Percentiles rank a stretch among this genome's conserved stretches.
These are phyloP conservation scores for Nudaria mundana DNA, from an alignment of 2,888 invertebrate species.

Conservation along the genomic window DNA sequence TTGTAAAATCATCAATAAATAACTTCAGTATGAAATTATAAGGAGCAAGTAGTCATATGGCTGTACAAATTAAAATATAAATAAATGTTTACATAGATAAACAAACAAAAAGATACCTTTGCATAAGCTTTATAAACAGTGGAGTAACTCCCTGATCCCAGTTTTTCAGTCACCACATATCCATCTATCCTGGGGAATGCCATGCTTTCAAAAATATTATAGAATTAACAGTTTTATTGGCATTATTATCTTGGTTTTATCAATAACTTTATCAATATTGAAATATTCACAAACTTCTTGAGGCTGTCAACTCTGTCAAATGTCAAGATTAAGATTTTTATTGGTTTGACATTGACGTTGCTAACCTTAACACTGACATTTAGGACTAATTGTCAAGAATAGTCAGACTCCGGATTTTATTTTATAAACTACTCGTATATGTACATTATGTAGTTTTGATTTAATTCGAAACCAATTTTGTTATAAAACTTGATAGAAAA, in stretches of 20 bases:
- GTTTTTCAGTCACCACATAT: slow-evolving; percentile 86
- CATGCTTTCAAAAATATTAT: too few species aligned
- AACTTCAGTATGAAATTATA: neutral
- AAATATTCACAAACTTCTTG: too few species aligned
- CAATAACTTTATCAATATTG: neutral
- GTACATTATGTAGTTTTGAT: too few species aligned
- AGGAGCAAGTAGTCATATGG: slow-evolving; percentile 1
- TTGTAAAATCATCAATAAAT: neutral
- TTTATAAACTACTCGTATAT: too few species aligned
- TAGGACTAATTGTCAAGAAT: too few species aligned
- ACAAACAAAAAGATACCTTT: slow-evolving; percentile 65
- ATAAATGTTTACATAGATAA: neutral
- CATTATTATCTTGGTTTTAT: slow-evolving; percentile 9
- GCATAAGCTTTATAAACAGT: slow-evolving; percentile 90
- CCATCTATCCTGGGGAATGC: slow-evolving; percentile 83
- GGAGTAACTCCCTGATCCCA: slow-evolving; percentile 92
- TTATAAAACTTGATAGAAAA: too few species aligned
- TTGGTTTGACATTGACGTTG: too few species aligned
- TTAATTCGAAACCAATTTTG: too few species aligned
- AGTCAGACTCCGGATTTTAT: too few species aligned
- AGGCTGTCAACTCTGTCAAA: too few species aligned
- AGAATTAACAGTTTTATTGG: slow-evolving; percentile 4
- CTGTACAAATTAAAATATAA: slow-evolving; percentile 6
- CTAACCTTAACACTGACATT: too few species aligned
- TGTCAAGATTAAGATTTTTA: too few species aligned